Conservation (phyloP, 2,113 vertebrate species). For the Takifugu bimaculatus region DNA sequence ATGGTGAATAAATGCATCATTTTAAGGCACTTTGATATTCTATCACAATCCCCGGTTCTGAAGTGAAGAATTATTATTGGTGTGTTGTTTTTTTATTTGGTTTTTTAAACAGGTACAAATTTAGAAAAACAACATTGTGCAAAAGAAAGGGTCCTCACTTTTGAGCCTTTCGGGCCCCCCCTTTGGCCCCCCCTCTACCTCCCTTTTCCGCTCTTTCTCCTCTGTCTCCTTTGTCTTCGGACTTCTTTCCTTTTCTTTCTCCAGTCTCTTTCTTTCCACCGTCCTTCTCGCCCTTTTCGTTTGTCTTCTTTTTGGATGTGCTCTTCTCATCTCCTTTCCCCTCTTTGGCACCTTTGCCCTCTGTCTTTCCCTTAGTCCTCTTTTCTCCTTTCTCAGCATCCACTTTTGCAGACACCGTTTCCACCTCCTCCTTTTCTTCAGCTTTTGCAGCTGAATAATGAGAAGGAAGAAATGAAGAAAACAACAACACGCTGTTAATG, state of each 20-base stretch:
- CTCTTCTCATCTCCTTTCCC: conserved; percentile 64
- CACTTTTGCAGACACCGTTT: conserved; percentile 74
- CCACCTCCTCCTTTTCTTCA: conserved; percentile 65
- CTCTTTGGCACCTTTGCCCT: conserved; percentile 67
- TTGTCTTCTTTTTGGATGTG: conserved; percentile 54
- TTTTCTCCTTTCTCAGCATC: conserved; percentile 69
- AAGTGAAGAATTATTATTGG: conserved; percentile 7
- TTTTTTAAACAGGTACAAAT: conserved; percentile 47
- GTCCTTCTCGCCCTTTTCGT: conserved; percentile 50
- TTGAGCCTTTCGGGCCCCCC: conserved; percentile 61
- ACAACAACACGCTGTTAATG: conserved; percentile 4
- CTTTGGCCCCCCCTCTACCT: conserved; percentile 57
- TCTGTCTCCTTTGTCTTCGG: conserved; percentile 36
- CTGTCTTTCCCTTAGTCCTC: conserved; percentile 65
- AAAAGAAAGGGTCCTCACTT: conserved; percentile 51
- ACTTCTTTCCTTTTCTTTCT: conserved; percentile 55
- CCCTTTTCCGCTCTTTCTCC: conserved; percentile 28
- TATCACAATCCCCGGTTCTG: neutral
- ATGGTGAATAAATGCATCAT: conserved; percentile 65
- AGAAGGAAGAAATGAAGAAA: conserved; percentile 2
- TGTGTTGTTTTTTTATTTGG: conserved; percentile 3
- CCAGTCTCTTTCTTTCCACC: conserved; percentile 39
- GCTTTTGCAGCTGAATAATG: conserved; percentile 64
- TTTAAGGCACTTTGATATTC: conserved; percentile 26
- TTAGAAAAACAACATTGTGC: neutral